Conservation (phyloP, 2,888 invertebrate species). For the Thecophora atra region DNA sequence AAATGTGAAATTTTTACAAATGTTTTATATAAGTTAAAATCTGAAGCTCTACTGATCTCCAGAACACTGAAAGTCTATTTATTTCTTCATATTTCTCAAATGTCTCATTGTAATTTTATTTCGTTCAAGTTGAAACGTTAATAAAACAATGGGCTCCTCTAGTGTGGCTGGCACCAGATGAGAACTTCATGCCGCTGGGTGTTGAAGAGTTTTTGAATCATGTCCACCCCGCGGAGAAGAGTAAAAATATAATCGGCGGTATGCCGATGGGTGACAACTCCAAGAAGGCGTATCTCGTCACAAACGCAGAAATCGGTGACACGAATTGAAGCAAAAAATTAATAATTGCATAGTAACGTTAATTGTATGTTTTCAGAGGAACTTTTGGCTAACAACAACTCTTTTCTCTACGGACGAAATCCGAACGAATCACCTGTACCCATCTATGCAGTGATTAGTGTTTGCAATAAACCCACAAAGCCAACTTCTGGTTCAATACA, state of each 20-base stretch:
- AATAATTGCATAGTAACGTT: background rate
- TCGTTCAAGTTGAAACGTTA: slow-evolving; percentile 64
- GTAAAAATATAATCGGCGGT: slow-evolving; percentile 53
- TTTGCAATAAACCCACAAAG: slow-evolving; percentile 60
- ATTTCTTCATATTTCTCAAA: too few species aligned
- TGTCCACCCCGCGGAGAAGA: slow-evolving; percentile 66
- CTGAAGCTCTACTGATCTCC: background rate
- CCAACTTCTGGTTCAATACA: slow-evolving; percentile 29
- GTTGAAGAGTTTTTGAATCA: slow-evolving; percentile 72
- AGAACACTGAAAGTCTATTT: too few species aligned
- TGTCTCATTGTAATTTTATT: too few species aligned
- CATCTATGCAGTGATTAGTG: slow-evolving; percentile 70
- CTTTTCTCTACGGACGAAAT: slow-evolving; percentile 72
- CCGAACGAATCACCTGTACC: slow-evolving; percentile 69
- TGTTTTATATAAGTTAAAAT: background rate
- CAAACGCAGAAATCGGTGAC: slow-evolving; percentile 67
- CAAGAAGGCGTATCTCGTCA: slow-evolving; percentile 67
- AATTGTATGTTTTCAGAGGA: slow-evolving; percentile 51
- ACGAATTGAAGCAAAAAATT: background rate
- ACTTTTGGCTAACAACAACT: slow-evolving; percentile 63
- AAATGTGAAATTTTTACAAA: background rate
- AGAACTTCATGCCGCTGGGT: slow-evolving; percentile 72
- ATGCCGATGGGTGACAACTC: slow-evolving; percentile 61
- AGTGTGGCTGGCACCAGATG: slow-evolving; percentile 74
- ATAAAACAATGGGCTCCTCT: slow-evolving; percentile 74